Evolutionary conservation across 1,140 invertebrate species (phyloP), one percentile per base, ranked within the genome.

Genomic region (Lasioglossum albipes): DNA sequence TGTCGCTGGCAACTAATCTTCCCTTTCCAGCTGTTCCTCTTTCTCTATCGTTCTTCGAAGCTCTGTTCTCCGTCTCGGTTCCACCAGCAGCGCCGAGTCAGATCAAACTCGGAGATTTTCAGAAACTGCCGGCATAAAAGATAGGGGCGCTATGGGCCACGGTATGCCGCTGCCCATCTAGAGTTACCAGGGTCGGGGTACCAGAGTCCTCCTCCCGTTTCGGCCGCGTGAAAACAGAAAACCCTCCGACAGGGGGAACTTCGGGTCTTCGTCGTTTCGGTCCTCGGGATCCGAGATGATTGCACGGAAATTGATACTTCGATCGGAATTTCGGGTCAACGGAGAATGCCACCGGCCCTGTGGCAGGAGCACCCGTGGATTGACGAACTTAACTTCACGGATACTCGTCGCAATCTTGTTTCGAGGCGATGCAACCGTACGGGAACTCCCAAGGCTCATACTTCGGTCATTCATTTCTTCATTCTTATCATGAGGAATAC

Each of bases 61-160:
- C 41, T 41, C 20, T 45, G 36, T 75, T 79, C 75, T 62, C 36
- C 41, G 45, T 75, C 36, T 59, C 64, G 27, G 13, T 71, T 52
- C 69, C 64, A 69, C 71, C 64, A 27, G 54, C 72, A 62, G 64
- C 36, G 36, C 36, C 3, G 36, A 70, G 75, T 79, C 85, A 92
- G 92, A 92, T 93, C 89, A 90, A 89, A 88, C 87, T 86, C 72
- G 57, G 77, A 92, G 92, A 91, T 92, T 91, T 91, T 91, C 85
- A 70, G 86, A 86, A 90, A 90, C 90, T 84, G 84, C 83, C 73
- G 78, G 85, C 82, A 89, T 92, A 91, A 92, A 92, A 90, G 89
- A 92, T 91, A 89, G 89, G 90, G 91, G 91, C 91, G 92, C 88
- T 89, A 89, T 57, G 76, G 71, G 52, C n/a, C 45, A 57, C 67